Evolutionary conservation across 2,113 vertebrate species (phyloP).

Genomic region (Atherinomorus stipes): DNA sequence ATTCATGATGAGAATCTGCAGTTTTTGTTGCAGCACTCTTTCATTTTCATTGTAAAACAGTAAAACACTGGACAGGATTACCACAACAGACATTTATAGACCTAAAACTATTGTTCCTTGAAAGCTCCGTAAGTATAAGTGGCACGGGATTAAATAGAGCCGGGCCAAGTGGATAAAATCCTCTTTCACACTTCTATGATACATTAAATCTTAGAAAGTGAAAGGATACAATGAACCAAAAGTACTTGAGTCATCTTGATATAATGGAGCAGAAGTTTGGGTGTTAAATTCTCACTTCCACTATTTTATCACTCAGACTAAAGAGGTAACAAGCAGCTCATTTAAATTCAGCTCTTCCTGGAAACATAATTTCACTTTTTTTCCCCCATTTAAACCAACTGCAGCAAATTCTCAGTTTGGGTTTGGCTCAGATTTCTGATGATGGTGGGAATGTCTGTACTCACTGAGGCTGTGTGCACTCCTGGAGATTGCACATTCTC

Average conservation of each 20-base stretch:
- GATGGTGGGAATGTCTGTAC: slow-evolving; percentile 50
- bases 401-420: neutral
- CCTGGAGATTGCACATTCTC: slow-evolving; percentile 95
- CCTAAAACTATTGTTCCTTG: too few relatives aligned
- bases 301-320: neutral
- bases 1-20: too few relatives aligned
- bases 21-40: too few relatives aligned
- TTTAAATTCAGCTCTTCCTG: neutral
- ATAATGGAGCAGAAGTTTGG: neutral
- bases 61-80: too few relatives aligned
- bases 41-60: too few relatives aligned
- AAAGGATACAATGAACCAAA: neutral
- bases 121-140: too few relatives aligned
- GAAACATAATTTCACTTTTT: neutral
- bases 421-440: neutral
- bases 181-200: too few relatives aligned
- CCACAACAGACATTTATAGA: too few relatives aligned
- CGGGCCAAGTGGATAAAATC: too few relatives aligned
- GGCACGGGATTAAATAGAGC: too few relatives aligned
- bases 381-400: neutral
- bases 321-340: accelerated
- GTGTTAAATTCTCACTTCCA: neutral
- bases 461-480: slow-evolving; percentile 95
- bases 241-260: neutral
- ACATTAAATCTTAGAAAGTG: too few relatives aligned